Evolutionary conservation across 2,113 vertebrate genomes (phyloP).

Genomic region (Micronisus gabar): DNA sequence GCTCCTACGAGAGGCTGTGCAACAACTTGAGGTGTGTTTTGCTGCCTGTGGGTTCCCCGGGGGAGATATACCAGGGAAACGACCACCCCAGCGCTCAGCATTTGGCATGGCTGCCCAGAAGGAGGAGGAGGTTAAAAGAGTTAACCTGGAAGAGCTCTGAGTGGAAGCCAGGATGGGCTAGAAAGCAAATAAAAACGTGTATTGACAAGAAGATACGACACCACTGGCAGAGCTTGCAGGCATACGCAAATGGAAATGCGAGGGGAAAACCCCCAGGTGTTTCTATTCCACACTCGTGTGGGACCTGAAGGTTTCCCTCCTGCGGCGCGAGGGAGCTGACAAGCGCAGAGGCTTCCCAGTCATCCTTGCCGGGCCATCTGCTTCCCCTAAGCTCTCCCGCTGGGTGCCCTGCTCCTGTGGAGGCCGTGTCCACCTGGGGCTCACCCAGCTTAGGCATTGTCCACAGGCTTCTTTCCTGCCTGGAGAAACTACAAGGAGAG

Average conservation of each 20-base stretch:
- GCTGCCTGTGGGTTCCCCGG: background rate
- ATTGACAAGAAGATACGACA: background rate
- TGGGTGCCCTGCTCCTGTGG: background rate
- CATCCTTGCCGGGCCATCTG: background rate
- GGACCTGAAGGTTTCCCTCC: background rate
- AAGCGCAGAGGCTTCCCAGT: background rate
- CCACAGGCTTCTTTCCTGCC: background rate
- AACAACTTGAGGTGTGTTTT: background rate
- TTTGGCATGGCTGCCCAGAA: background rate
- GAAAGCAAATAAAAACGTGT: background rate
- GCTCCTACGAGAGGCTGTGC: background rate
- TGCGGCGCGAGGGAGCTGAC: fast-evolving
- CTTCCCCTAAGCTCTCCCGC: background rate
- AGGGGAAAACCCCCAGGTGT: background rate
- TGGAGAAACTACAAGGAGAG: background rate
- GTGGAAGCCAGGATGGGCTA: background rate
- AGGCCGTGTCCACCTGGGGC: background rate
- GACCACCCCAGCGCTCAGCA: background rate
- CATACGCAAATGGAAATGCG: background rate
- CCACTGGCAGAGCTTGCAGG: background rate
- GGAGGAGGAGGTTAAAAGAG: background rate
- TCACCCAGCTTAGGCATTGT: background rate
- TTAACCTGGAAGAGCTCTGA: background rate
- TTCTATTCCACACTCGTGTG: background rate
- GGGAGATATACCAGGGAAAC: background rate